These are phyloP conservation scores for Mus pahari DNA, from an alignment of 2,113 vertebrate genomes.

Conservation along the genomic window DNA sequence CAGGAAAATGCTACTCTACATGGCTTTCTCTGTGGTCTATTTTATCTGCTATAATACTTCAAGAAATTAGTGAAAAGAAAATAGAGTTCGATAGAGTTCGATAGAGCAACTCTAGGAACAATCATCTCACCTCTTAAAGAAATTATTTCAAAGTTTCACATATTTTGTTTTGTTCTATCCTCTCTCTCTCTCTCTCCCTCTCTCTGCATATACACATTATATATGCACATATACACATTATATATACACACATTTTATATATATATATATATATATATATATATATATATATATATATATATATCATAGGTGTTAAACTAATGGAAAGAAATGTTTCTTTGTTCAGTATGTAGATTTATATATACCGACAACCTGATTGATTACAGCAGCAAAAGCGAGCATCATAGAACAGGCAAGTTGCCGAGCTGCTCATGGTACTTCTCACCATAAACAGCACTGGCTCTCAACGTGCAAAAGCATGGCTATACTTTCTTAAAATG, in stretches of 20 bases:
- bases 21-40: background rate
- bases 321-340: conserved; percentile 17
- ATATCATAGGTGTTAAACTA: background rate
- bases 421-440: background rate
- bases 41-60: background rate
- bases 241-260: no score
- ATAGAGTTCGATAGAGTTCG: background rate
- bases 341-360: conserved; percentile 13
- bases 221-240: background rate
- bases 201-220: no score
- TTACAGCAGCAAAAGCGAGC: background rate
- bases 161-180: conserved; percentile 16
- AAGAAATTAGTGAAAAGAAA: background rate
- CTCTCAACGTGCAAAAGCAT: conserved; percentile 7
- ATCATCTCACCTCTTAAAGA: background rate
- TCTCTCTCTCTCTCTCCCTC: no score
- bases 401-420: conserved; percentile 12
- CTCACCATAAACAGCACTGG: background rate
- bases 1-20: background rate
- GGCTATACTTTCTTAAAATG: conserved; percentile 22
- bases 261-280: no score
- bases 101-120: background rate
- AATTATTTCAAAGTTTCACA: background rate
- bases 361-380: background rate
- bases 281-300: no score